phyloP scores from a whole-genome alignment of 2,113 vertebrate species.

The Syngnathoides biaculeatus region DNA sequence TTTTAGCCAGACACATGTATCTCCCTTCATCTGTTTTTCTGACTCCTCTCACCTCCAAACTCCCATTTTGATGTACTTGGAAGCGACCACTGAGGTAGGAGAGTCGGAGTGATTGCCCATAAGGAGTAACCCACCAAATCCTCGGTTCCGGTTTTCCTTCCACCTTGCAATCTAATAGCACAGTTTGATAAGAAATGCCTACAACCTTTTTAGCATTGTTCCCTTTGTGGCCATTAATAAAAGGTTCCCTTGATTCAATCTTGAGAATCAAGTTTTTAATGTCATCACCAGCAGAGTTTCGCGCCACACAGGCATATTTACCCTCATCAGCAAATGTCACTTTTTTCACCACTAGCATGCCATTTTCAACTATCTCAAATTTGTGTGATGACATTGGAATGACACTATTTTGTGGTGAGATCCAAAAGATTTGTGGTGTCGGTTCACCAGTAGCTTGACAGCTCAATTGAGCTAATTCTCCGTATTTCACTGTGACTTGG shows the following conservation, averaged over 20 bases:
- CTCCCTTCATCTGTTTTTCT: slow-evolving; percentile 74
- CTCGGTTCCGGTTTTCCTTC: slow-evolving; percentile 72
- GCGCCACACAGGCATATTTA: slow-evolving; percentile 73
- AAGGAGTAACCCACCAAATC: slow-evolving; percentile 71
- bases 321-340: slow-evolving; percentile 66
- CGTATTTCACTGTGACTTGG: slow-evolving; percentile 50
- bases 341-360: slow-evolving; percentile 66
- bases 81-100: slow-evolving; percentile 75
- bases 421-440: slow-evolving; percentile 68
- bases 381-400: slow-evolving; percentile 56
- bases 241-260: slow-evolving; percentile 62
- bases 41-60: slow-evolving; percentile 72
- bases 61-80: slow-evolving; percentile 74
- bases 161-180: slow-evolving; percentile 67
- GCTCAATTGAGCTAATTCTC: slow-evolving; percentile 56
- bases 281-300: slow-evolving; percentile 71
- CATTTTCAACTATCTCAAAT: slow-evolving; percentile 61
- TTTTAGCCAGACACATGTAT: slow-evolving; percentile 71
- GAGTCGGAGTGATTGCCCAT: slow-evolving; percentile 59
- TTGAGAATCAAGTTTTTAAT: slow-evolving; percentile 68
- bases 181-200: slow-evolving; percentile 72
- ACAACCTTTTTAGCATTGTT: slow-evolving; percentile 47
- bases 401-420: slow-evolving; percentile 69
- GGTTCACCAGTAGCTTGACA: slow-evolving; percentile 71
- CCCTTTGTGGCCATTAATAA: slow-evolving; percentile 64